phyloP scores from a whole-genome alignment of 2,113 vertebrate genomes.

The Phasianus colchicus region DNA sequence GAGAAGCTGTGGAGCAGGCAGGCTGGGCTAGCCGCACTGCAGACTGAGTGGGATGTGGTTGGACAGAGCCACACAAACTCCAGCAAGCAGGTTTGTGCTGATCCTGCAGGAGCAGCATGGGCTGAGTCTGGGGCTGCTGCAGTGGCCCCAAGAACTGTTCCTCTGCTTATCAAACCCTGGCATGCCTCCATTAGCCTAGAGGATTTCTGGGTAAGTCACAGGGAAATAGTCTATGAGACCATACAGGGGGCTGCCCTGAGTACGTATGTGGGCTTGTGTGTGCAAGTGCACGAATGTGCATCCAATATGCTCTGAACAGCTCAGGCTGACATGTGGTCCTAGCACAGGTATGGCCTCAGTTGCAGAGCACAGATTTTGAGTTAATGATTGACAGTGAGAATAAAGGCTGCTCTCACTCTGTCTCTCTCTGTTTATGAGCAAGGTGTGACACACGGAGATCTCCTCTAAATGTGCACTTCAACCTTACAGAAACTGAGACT shows the following conservation, averaged over 20 bases:
- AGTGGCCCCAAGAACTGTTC: not conserved
- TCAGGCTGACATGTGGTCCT: not conserved
- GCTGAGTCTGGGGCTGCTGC: not conserved
- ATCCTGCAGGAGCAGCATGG: not conserved
- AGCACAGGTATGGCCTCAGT: not conserved
- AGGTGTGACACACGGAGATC: constrained; percentile 1
- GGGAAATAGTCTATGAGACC: not conserved
- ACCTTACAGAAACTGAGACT: not conserved
- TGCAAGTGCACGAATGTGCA: not conserved
- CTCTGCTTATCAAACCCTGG: not conserved
- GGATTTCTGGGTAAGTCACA: not conserved
- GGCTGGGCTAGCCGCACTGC: too few relatives aligned
- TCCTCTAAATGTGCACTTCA: not conserved
- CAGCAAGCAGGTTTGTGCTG: not conserved
- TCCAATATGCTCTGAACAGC: not conserved
- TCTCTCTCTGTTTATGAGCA: not conserved
- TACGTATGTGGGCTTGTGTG: not conserved
- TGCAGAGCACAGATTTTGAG: not conserved
- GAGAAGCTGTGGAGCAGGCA: too few relatives aligned
- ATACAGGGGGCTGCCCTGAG: not conserved
- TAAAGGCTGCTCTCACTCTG: not conserved
- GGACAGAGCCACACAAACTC: not conserved
- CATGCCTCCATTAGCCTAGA: not conserved
- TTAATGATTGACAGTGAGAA: not conserved
- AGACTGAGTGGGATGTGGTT: too few relatives aligned